Evolutionary conservation across 2,888 invertebrate genomes (phyloP).

Genomic region (Drosophila limbata): DNA sequence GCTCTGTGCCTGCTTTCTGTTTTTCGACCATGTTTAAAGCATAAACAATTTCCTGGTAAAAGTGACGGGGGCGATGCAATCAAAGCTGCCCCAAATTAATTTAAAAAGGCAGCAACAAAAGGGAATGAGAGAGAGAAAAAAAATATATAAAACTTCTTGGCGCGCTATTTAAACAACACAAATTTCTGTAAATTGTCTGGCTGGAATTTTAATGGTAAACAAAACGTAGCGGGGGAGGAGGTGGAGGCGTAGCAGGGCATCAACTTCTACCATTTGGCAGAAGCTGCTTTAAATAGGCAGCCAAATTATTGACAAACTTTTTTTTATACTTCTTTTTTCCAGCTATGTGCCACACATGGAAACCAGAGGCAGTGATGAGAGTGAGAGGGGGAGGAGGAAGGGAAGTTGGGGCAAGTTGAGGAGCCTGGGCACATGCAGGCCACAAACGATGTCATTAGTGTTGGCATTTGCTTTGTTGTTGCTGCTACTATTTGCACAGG

Average conservation of each 20-base stretch:
- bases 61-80: slow-evolving; percentile 49
- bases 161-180: slow-evolving; percentile 75
- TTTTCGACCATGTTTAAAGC: slow-evolving; percentile 55
- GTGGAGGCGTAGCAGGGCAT: slow-evolving; percentile 3
- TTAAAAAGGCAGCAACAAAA: slow-evolving; percentile 56
- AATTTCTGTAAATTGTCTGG: slow-evolving; percentile 74
- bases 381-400: background rate
- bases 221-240: slow-evolving; percentile 31
- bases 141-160: slow-evolving; percentile 37
- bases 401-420: background rate
- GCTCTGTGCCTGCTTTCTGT: slow-evolving; percentile 28
- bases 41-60: slow-evolving; percentile 64
- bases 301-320: slow-evolving; percentile 74
- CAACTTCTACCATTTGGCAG: slow-evolving; percentile 48
- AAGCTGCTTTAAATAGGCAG: slow-evolving; percentile 71
- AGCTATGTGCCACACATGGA: slow-evolving; percentile 39
- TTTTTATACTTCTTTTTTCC: slow-evolving; percentile 3
- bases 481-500: slow-evolving; percentile 54
- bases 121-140: slow-evolving; percentile 10
- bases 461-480: slow-evolving; percentile 52
- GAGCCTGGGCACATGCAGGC: slow-evolving; percentile 49
- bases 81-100: slow-evolving; percentile 77
- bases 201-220: slow-evolving; percentile 78
- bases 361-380: background rate
- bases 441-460: slow-evolving; percentile 78